A percentile compares a stretch with the other conserved stretches of the same genome.
Evolutionary conservation across 2,797 vertebrate genomes (phyloP).

Genomic region (Ceryle rudis): DNA sequence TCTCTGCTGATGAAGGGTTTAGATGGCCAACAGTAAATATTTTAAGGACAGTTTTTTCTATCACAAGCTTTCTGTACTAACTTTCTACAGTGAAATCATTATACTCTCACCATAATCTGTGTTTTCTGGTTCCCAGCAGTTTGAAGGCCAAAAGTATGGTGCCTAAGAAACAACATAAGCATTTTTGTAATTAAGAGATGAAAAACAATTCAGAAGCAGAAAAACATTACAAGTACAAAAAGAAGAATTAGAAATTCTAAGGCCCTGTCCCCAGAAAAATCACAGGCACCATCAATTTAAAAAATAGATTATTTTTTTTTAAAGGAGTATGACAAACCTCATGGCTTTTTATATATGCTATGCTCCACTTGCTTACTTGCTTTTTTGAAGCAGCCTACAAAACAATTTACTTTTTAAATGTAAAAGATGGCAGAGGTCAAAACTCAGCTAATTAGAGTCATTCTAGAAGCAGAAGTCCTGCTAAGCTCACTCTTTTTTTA

Average conservation of each 20-base stretch:
- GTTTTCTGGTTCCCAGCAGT: slow-evolving; percentile 98
- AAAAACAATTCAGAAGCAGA: background rate
- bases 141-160: slow-evolving; percentile 96
- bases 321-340: background rate
- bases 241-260: background rate
- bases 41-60: background rate
- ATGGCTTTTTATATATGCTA: background rate
- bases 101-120: slow-evolving; percentile 92
- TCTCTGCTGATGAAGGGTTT: background rate
- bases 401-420: slow-evolving; percentile 15
- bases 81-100: background rate
- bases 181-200: background rate
- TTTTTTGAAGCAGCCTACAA: background rate
- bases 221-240: background rate
- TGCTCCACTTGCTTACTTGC: background rate
- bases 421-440: slow-evolving; percentile 1
- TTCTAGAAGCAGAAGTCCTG: background rate
- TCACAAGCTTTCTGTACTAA: background rate
- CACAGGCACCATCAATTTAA: background rate
- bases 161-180: slow-evolving; percentile 80
- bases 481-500: background rate
- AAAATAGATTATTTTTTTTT: background rate
- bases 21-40: background rate
- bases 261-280: background rate
- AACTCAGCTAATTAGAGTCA: background rate